phyloP scores from a whole-genome alignment of 2,888 invertebrate species.

The Neoascia interrupta region DNA sequence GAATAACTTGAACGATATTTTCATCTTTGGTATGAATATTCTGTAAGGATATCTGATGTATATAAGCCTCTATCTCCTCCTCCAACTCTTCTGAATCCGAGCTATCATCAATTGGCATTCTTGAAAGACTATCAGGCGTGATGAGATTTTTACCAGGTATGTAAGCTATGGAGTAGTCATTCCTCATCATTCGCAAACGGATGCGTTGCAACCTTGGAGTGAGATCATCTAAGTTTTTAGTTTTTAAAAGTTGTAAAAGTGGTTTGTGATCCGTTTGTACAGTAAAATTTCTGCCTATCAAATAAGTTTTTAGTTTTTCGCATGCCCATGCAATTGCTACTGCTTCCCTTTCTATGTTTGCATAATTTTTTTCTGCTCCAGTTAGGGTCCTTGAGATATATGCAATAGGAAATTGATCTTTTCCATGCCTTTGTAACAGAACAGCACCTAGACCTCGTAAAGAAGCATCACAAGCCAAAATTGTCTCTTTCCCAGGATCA shows the following conservation, averaged over 20 bases:
- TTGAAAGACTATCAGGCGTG: slow-evolving; percentile 9
- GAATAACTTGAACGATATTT: slow-evolving; percentile 10
- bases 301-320: slow-evolving; percentile 12
- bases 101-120: slow-evolving; percentile 9
- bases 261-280: slow-evolving; percentile 19
- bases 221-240: slow-evolving; percentile 10
- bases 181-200: slow-evolving; percentile 11
- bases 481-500: slow-evolving; percentile 1
- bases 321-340: slow-evolving; percentile 12
- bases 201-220: slow-evolving; percentile 7
- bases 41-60: not conserved
- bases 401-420: slow-evolving; percentile 5
- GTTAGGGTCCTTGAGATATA: slow-evolving; percentile 1
- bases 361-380: slow-evolving; percentile 9
- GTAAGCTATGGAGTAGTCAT: slow-evolving; percentile 8
- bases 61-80: slow-evolving; percentile 11
- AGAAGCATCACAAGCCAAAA: not conserved
- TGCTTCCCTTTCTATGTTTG: slow-evolving; percentile 20
- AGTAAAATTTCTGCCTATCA: slow-evolving; percentile 14
- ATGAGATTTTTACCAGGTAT: slow-evolving; percentile 10
- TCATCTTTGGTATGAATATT: slow-evolving; percentile 10
- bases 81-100: slow-evolving; percentile 2
- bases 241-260: slow-evolving; percentile 1
- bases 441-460: not conserved
- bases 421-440: slow-evolving; percentile 1